phyloP scores from a whole-genome alignment of 1,140 invertebrate genomes.

The Drosophila triauraria region DNA sequence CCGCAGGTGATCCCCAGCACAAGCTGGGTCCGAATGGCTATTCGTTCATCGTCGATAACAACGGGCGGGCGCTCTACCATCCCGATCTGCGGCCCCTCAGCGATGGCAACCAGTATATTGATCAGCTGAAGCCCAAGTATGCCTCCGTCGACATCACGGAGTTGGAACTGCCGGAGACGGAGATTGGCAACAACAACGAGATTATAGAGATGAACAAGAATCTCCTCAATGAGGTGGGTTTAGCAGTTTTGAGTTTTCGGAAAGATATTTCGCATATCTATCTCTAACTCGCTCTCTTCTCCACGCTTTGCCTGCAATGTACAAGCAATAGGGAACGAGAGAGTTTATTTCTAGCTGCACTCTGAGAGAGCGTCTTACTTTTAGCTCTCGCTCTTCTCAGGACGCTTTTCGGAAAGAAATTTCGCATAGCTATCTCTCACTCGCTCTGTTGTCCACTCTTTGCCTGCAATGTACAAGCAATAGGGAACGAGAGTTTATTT shows the following conservation, averaged over 20 bases:
- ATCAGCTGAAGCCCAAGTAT: constrained; percentile 95
- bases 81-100: constrained; percentile 96
- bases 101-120: constrained; percentile 90
- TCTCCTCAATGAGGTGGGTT: constrained; percentile 91
- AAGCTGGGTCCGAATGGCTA: constrained; percentile 98
- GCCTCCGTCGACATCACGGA: constrained; percentile 97
- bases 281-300: too few relatives aligned
- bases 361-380: too few relatives aligned
- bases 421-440: too few relatives aligned
- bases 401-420: too few relatives aligned
- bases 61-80: constrained; percentile 98
- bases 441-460: too few relatives aligned
- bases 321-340: neutral
- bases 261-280: too few relatives aligned
- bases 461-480: too few relatives aligned
- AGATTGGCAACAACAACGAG: constrained; percentile 89
- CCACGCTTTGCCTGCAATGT: constrained; percentile 28
- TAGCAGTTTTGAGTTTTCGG: too few relatives aligned
- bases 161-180: constrained; percentile 94
- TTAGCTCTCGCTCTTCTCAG: too few relatives aligned
- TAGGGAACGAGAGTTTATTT: too few relatives aligned
- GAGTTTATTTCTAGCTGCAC: too few relatives aligned
- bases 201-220: constrained; percentile 83
- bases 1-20: constrained; percentile 94
- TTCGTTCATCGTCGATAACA: constrained; percentile 98